phyloP scores from a whole-genome alignment of 2,888 invertebrate genomes.

The Eupithecia pulchellata region DNA sequence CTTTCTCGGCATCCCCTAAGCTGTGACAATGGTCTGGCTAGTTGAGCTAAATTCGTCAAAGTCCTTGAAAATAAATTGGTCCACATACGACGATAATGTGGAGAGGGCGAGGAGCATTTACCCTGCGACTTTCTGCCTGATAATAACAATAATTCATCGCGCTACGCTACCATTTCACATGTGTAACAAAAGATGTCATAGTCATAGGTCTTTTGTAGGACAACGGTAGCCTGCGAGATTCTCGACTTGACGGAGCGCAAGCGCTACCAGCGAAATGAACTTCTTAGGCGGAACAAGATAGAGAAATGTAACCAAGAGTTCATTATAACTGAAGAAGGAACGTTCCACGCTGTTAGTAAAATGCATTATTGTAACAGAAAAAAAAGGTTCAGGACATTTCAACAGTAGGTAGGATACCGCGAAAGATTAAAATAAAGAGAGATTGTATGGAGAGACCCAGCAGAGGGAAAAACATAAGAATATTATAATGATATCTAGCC shows the following conservation, averaged over 20 bases:
- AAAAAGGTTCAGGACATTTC: not conserved
- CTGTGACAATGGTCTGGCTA: too few species aligned
- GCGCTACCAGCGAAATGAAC: constrained; percentile 71
- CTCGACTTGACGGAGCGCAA: constrained; percentile 74
- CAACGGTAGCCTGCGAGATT: constrained; percentile 75
- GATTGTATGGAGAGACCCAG: too few species aligned
- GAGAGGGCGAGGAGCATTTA: not conserved
- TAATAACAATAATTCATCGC: not conserved
- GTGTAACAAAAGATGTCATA: not conserved
- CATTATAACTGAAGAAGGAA: constrained; percentile 75
- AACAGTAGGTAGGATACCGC: too few species aligned
- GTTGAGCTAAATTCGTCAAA: too few species aligned
- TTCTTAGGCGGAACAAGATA: constrained; percentile 64
- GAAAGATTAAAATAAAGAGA: too few species aligned
- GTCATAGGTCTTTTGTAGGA: constrained; percentile 52
- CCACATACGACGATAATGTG: too few species aligned
- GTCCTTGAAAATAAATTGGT: not conserved
- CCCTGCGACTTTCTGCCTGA: not conserved
- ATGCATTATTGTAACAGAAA: too few species aligned
- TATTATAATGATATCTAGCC: not conserved
- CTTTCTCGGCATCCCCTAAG: too few species aligned
- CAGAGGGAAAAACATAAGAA: not conserved
- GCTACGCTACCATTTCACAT: too few species aligned
- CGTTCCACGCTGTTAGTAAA: constrained; percentile 61
- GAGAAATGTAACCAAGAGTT: constrained; percentile 79